Base-by-base conservation (phyloP, 2,797 vertebrate genomes). In the Gorsachius magnificus region DNA sequence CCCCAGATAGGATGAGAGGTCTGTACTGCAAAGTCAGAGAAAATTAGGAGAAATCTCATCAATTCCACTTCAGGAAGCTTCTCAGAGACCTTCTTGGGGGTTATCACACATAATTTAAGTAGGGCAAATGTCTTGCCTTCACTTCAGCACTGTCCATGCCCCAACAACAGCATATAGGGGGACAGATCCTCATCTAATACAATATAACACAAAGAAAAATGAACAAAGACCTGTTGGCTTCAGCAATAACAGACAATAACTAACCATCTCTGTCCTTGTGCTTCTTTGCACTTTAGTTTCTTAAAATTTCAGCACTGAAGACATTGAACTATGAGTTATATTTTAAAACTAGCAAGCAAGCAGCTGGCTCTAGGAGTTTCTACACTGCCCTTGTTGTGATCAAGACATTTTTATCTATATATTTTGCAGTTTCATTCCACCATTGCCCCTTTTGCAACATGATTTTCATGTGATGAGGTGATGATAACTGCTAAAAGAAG, bases 301-400 rank as follows among this genome's bases (percentile, higher is more conserved):
- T 70, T 83, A 89, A 76, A 35, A 83, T 72, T 93, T 84, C 82
- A 87, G 83, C 93, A 83, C 41, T 74, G 28, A 79, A 95, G 48
- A 22, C 38, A 57, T n/a, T 60, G 38, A 94, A 79, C 35, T 72
- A 5, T 70, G 58, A 93, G 35, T 68, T 90, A 45, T 16, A 69
- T 83, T 91, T 69, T 61, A 79, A 92, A 95, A 81, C 65, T 28
- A 56, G 36, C 36, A 86, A 91, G 65, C 24, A 75, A 94, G 57
- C 13, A 83, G 45, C 58, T 90, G 79, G 21, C 60, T 80, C 22
- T 80, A 64, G 36, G 35, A 89, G 28, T 41, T 65, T 83, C 9
- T 83, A 38, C 22, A 41, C 48, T 38, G 31, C 51, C 29, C 26
- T 63, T 65, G 16, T 64, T 89, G 65, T 56, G 58, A 69, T 75